Conservation (phyloP, 2,113 vertebrate genomes). For the Malurus elegans region DNA sequence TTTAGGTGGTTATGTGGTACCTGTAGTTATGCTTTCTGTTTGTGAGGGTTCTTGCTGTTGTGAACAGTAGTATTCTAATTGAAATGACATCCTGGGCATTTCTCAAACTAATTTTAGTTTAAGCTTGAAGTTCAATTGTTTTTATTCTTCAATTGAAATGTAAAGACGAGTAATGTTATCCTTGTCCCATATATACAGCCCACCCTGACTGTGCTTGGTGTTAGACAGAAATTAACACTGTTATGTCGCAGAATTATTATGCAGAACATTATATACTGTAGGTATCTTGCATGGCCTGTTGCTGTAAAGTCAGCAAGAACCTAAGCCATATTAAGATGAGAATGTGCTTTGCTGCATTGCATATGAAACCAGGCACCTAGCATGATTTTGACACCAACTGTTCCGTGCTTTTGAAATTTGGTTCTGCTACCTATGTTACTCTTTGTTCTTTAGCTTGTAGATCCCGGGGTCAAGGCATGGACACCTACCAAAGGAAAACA, state of each 20-base stretch:
- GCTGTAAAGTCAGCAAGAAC: neutral
- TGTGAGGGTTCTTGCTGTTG: neutral
- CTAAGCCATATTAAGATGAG: neutral
- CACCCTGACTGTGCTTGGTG: neutral
- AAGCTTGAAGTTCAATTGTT: neutral
- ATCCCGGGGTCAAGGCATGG: conserved; percentile 99
- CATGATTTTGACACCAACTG: neutral
- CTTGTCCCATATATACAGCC: neutral
- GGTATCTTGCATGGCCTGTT: neutral
- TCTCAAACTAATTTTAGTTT: neutral
- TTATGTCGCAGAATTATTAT: neutral
- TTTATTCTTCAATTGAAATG: neutral
- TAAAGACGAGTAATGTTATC: neutral
- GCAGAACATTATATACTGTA: neutral
- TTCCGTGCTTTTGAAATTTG: neutral
- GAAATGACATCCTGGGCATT: neutral
- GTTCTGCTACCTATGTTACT: neutral
- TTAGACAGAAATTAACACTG: neutral
- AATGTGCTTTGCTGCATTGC: neutral
- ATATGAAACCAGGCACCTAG: neutral
- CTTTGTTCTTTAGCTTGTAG: conserved; percentile 84
- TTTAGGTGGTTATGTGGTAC: neutral
- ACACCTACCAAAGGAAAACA: conserved; percentile 98
- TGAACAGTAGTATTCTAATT: neutral
- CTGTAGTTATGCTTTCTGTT: neutral